Evolutionary conservation across 2,888 invertebrate genomes (phyloP), one percentile per base, ranked within the genome.

Genomic region (Leptarthrus brevirostris): DNA sequence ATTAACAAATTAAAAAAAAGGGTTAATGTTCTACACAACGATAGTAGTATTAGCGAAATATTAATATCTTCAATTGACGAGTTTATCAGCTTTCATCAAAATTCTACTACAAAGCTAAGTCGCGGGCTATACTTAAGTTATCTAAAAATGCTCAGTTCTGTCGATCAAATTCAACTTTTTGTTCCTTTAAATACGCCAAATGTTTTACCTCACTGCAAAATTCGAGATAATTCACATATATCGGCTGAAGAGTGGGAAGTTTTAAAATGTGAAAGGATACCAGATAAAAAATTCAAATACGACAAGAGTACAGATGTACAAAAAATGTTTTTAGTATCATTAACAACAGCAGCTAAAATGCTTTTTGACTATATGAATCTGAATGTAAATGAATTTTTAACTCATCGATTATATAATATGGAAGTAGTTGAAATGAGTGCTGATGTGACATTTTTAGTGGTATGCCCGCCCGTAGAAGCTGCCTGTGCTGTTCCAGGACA

Each of bases 191-290:
- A 94, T 81, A 91, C 94, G 1, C 98, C 98, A 3, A 98, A 97
- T 83, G 94, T 97, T 78, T 89, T 98, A 78, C 98, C 98, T 0
- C 95, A 97, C 83, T 93, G 93, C 77, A 94, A 95, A 83, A 91
- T 98, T 40, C 87, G 98, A 75, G 95, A 96, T 79, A 98, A 98
- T 86, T 94, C 97, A 1, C 97, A 98, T 82, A 95, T 99, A 0
- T 97, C 97, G 12, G 93, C 93, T 24, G 98, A 98, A 82, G 98
- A 98, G 85, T 98, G 98, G 98, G 92, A 94, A 78, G 94, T 95
- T 83, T 86, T 98, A 12, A 93, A 92, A 81, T 89, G 88, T 20
- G 86, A 87, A 49, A 88, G 88, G 77, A 84, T 86, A 0, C 74
- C 84, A 47, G 83, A 83, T 70, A 82, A 84, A 40, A 79, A 86